phyloP scores from a whole-genome alignment of 1,140 invertebrate genomes.

The Apocrypta bakeri region DNA sequence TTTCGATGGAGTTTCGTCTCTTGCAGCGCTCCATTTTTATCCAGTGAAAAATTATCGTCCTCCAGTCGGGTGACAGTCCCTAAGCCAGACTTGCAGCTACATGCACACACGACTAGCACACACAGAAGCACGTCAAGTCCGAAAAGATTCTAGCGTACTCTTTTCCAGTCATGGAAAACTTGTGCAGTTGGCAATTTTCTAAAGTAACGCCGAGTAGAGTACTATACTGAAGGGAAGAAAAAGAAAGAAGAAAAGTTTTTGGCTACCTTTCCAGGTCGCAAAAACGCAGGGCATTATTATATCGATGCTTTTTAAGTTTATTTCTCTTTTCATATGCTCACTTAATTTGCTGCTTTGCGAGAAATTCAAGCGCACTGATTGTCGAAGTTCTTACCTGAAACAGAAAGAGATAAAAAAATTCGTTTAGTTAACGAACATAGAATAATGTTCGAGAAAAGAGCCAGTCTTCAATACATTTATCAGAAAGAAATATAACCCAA shows the following conservation, averaged over 20 bases:
- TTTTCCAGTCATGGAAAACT: slow-evolving; percentile 52
- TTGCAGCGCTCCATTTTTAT: slow-evolving; percentile 31
- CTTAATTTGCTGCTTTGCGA: too few species aligned
- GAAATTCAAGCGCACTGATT: not conserved
- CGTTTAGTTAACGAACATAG: too few species aligned
- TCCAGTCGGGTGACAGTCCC: slow-evolving; percentile 50
- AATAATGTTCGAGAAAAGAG: too few species aligned
- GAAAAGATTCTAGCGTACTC: not conserved
- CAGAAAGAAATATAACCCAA: slow-evolving; percentile 4
- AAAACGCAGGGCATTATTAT: not conserved
- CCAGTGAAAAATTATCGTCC: slow-evolving; percentile 54
- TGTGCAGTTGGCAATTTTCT: slow-evolving; percentile 59
- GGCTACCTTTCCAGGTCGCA: not conserved
- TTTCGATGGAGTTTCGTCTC: not conserved
- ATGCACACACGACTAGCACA: not conserved
- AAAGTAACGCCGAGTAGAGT: slow-evolving; percentile 55
- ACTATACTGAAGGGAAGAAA: not conserved
- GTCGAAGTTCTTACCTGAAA: not conserved
- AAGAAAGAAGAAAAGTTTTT: slow-evolving; percentile 20
- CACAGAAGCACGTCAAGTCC: not conserved
- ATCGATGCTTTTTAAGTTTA: not conserved
- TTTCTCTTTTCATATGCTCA: too few species aligned
- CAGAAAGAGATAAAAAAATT: not conserved
- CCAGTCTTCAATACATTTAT: slow-evolving; percentile 18
- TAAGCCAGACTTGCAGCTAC: slow-evolving; percentile 20